Evolutionary conservation across 2,113 vertebrate species (phyloP), one percentile per base, ranked within the genome.

Genomic region (Apodemus sylvaticus): DNA sequence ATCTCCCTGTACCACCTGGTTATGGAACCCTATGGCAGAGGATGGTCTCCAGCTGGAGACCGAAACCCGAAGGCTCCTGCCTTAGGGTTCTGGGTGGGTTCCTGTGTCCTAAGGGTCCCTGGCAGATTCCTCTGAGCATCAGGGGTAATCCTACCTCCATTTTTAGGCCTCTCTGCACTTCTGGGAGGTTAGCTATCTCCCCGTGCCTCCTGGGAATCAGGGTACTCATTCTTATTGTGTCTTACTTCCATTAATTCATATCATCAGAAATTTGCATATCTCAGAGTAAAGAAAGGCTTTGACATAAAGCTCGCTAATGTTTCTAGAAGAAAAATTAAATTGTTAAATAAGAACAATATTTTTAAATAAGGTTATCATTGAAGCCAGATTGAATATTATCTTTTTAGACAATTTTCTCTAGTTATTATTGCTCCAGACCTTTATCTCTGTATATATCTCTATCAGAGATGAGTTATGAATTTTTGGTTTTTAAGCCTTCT

Each of bases 251-350:
- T 71, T 12, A 68, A 76, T 55, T 7, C 53, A 51, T 55, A 82
- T 7, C 53, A 51, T 55, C 76, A 74, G 5, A 88, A 12, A 66
- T 53, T 89, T 62, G 11, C 66, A 62, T 71, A 19, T 76, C 89
- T 76, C 74, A 86, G 14, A 26, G 45, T 60, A 22, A n/a, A 81
- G 24, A 82, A 92, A 94, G 36, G n/a, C 89, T 92, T 94, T 77
- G n/a, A 78, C 86, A 66, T 14, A 87, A 42, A 83, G n/a, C 17
- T 36, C 34, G 22, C 26, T 71, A 42, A 77, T 76, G 9, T 51
- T 92, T 73, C 42, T 62, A 29, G 16, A 76, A 90, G 20, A 12
- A 79, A 93, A 73, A 34, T 0, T 9, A 82, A 64, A 24, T 70
- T 42, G 64, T 71, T 58, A 94, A 86, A 81, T 64, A 53, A 78